These are phyloP conservation scores for Ceratina australensis DNA, from an alignment of 1,140 invertebrate genomes.

Conservation along the genomic window DNA sequence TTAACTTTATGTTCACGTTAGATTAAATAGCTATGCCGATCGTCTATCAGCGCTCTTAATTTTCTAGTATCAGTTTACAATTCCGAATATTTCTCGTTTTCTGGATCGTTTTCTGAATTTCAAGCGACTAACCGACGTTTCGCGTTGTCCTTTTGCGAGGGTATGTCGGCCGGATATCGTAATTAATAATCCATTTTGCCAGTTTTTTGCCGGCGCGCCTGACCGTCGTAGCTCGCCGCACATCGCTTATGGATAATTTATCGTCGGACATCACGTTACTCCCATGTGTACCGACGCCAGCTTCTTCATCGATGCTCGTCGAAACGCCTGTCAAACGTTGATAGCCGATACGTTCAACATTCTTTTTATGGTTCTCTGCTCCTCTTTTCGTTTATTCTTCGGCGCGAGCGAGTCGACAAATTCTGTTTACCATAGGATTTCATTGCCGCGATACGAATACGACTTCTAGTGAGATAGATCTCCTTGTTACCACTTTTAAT, in stretches of 20 bases:
- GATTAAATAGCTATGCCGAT: too few relatives aligned
- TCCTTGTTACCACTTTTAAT: too few relatives aligned
- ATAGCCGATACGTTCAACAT: constrained; percentile 10
- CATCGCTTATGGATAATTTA: constrained; percentile 70
- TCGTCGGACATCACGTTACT: constrained; percentile 67
- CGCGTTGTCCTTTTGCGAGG: neutral
- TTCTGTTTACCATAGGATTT: too few relatives aligned
- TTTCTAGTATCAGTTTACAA: too few relatives aligned
- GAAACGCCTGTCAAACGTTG: constrained; percentile 42
- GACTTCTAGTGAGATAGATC: too few relatives aligned
- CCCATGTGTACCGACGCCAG: constrained; percentile 31
- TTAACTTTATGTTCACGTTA: too few relatives aligned
- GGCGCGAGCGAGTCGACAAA: too few relatives aligned
- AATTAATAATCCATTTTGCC: constrained; percentile 78
- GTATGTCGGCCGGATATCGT: constrained; percentile 64
- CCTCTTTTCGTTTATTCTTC: too few relatives aligned
- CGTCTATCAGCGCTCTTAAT: too few relatives aligned
- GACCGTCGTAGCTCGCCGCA: constrained; percentile 63
- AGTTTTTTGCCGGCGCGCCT: constrained; percentile 68
- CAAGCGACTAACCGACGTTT: too few relatives aligned
- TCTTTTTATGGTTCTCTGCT: neutral
- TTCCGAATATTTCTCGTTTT: neutral
- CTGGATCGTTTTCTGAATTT: constrained; percentile 23
- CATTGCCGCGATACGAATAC: too few relatives aligned
- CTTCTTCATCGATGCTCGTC: constrained; percentile 48